Percentiles rank a stretch among this genome's conserved stretches.
phyloP scores from a whole-genome alignment of 2,888 invertebrate species.

The Apeira syringaria region DNA sequence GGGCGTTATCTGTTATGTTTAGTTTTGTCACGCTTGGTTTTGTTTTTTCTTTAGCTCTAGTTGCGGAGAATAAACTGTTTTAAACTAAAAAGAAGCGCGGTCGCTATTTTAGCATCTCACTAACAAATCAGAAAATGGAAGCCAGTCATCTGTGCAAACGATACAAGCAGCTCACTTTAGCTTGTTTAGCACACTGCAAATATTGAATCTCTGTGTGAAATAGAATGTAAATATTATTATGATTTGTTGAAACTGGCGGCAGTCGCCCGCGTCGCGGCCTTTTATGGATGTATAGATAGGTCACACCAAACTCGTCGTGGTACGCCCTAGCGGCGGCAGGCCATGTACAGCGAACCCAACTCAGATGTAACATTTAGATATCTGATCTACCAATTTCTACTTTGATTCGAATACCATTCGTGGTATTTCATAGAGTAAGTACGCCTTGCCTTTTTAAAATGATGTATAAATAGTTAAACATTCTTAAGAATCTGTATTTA shows the following conservation, averaged over 20 bases:
- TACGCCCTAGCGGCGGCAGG: constrained; percentile 41
- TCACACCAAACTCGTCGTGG: constrained; percentile 48
- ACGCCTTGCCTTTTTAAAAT: neutral
- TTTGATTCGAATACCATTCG: constrained; percentile 23
- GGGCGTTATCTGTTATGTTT: too few species aligned
- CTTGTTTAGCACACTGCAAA: constrained; percentile 38
- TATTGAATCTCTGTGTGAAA: constrained; percentile 48
- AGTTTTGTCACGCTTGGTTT: too few species aligned
- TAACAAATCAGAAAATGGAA: neutral
- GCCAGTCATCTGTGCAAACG: constrained; percentile 10
- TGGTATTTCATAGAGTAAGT: neutral
- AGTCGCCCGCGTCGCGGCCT: constrained; percentile 60
- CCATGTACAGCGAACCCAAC: constrained; percentile 51
- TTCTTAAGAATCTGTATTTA: too few species aligned
- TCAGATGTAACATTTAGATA: constrained; percentile 36
- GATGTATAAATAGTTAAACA: too few species aligned
- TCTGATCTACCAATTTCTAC: constrained; percentile 20
- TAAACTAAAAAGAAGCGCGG: too few species aligned
- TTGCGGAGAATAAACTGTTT: too few species aligned
- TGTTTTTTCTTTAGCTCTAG: too few species aligned
- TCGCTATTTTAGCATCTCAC: too few species aligned
- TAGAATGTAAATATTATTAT: constrained; percentile 65
- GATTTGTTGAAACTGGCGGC: constrained; percentile 58
- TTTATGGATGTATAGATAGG: constrained; percentile 64
- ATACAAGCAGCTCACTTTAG: constrained; percentile 13